Evolutionary conservation across 2,113 vertebrate genomes (phyloP).

Genomic region (Bombycilla garrulus): DNA sequence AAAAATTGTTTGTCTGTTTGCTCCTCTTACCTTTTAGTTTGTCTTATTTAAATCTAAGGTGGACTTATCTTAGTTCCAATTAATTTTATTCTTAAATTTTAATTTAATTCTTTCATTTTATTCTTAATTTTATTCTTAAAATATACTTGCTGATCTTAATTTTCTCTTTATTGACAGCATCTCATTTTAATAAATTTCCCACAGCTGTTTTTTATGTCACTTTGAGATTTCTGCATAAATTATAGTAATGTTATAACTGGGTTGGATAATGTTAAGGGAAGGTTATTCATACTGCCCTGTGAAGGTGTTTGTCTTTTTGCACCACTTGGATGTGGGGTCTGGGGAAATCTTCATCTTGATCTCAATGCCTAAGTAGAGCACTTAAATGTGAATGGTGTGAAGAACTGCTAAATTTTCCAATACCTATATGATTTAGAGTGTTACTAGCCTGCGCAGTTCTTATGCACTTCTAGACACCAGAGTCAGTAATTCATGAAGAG

Average conservation of each 20-base stretch:
- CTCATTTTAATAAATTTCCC: constrained; percentile 4
- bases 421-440: not conserved
- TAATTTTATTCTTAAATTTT: too few relatives aligned
- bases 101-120: too few relatives aligned
- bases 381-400: not conserved
- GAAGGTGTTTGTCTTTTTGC: not conserved
- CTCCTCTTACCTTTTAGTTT: not conserved
- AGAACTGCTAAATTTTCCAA: not conserved
- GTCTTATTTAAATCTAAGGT: not conserved
- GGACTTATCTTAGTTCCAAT: not conserved
- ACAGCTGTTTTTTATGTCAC: not conserved
- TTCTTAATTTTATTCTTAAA: too few relatives aligned
- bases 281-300: not conserved
- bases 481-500: not conserved
- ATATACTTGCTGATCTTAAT: not conserved
- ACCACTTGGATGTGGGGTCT: not conserved
- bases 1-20: not conserved
- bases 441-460: not conserved
- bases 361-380: not conserved
- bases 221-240: constrained; percentile 11
- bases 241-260: not conserved
- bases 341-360: not conserved
- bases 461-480: not conserved
- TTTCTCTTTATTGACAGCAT: not conserved
- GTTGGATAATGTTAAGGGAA: not conserved